Conservation (phyloP, 2,888 invertebrate species). For the Meta bourneti region DNA sequence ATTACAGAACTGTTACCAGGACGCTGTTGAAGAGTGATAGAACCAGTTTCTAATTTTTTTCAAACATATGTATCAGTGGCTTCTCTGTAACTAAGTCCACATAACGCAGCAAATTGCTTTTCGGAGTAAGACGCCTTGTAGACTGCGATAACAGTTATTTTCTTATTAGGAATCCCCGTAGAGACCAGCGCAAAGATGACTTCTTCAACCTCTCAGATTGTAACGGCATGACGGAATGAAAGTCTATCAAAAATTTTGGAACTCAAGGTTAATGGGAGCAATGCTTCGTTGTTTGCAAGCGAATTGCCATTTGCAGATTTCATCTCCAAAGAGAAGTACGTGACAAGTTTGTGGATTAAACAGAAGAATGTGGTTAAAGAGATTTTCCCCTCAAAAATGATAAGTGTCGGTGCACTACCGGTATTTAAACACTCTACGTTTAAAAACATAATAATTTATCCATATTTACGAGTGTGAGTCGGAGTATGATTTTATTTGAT, state of each 20-base stretch:
- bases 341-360: constrained; percentile 8
- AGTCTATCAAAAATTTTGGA: constrained; percentile 24
- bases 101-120: constrained; percentile 39
- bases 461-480: neutral
- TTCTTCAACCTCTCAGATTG: neutral
- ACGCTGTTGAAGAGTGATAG: constrained; percentile 46
- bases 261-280: constrained; percentile 14
- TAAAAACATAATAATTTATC: neutral
- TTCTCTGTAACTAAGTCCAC: constrained; percentile 20
- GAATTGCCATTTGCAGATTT: constrained; percentile 16
- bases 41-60: constrained; percentile 50
- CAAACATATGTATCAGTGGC: constrained; percentile 19
- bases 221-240: neutral
- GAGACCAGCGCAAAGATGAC: neutral
- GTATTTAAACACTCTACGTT: neutral
- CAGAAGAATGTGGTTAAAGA: neutral
- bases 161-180: constrained; percentile 33
- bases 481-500: neutral
- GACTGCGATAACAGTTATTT: constrained; percentile 38
- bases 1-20: constrained; percentile 24
- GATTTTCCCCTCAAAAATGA: neutral
- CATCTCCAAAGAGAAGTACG: constrained; percentile 27
- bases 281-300: constrained; percentile 3
- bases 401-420: neutral
- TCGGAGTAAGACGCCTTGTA: constrained; percentile 21